Evolutionary conservation across 1,140 invertebrate genomes (phyloP), one percentile per base, ranked within the genome.

Genomic region (Olivierus martensii): DNA sequence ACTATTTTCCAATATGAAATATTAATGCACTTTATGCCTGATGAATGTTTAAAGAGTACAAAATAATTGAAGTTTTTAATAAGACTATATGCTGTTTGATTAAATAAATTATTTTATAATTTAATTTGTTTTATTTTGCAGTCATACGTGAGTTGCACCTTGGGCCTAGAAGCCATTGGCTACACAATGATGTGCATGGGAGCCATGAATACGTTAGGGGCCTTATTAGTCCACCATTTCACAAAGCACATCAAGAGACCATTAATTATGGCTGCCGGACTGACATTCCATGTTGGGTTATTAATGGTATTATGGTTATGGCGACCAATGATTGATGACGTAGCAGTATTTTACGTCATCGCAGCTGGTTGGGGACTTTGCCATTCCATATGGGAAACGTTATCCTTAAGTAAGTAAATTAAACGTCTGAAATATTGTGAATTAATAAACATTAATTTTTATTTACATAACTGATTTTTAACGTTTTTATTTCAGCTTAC

Each of bases 321-420:
- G 70, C 63, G 62, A 14, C 70, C 70, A 3, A 56, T 60, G 15
- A 56, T 60, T 0, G 60, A 62, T 41, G 70, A 72, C 55, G 59
- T 69, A 3, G 67, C 69, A 6, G 69, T 71, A 46, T 72, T 71
- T 59, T 72, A 69, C 55, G 69, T 72, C 12, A 65, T 72, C 4
- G 63, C 70, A 17, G 66, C 63, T 6, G 69, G 68, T 53, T 63
- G 71, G 52, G 70, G 69, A 3, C 58, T 72, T 2, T 71, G 69
- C 57, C 67, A 71, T 51, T 68, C 70, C 22, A 69, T 72, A 12
- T 72, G 69, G 70, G 68, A 72, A 54, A 72, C 70, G 0, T 64
- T 72, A 52, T 69, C 65, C 3, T 67, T 70, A 51, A 70, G 71
- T 72, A 64, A 65, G 70, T 63, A 49, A 10, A 14, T 19, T 41